These are phyloP conservation scores for Calephelis nemesis DNA, from an alignment of 1,140 invertebrate genomes.

Conservation along the genomic window DNA sequence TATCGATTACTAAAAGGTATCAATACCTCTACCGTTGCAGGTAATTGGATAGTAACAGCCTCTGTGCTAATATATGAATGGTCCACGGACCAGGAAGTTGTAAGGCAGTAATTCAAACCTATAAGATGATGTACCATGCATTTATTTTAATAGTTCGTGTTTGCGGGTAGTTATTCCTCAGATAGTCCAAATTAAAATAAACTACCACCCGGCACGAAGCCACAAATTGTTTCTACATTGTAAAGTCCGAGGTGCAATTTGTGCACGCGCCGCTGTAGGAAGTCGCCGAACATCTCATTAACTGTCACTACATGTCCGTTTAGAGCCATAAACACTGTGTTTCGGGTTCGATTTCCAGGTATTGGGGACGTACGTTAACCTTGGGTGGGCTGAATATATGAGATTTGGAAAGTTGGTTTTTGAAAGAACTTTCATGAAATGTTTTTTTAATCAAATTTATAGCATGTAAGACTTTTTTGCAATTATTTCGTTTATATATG, in stretches of 20 bases:
- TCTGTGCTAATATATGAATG: background rate
- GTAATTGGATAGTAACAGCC: too few species aligned
- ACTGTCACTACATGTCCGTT: slow-evolving; percentile 30
- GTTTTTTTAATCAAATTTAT: too few species aligned
- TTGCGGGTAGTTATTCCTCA: background rate
- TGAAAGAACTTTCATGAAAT: too few species aligned
- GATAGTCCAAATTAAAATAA: slow-evolving; percentile 5
- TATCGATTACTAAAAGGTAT: too few species aligned
- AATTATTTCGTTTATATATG: too few species aligned
- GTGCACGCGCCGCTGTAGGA: slow-evolving; percentile 37
- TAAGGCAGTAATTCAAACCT: slow-evolving; percentile 1
- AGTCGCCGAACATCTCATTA: slow-evolving; percentile 34
- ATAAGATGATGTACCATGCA: slow-evolving; percentile 5
- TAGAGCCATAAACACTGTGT: slow-evolving; percentile 38
- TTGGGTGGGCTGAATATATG: background rate
- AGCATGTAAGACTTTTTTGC: too few species aligned
- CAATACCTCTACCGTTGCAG: too few species aligned
- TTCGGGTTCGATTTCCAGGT: slow-evolving; percentile 33
- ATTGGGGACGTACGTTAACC: slow-evolving; percentile 27
- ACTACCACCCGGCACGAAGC: slow-evolving; percentile 25
- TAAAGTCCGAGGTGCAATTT: slow-evolving; percentile 19
- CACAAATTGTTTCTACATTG: slow-evolving; percentile 32
- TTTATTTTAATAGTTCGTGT: slow-evolving; percentile 14
- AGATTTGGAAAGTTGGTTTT: background rate
- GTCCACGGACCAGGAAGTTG: background rate